phyloP scores from a whole-genome alignment of 2,113 vertebrate genomes.

The Furnarius figulus region DNA sequence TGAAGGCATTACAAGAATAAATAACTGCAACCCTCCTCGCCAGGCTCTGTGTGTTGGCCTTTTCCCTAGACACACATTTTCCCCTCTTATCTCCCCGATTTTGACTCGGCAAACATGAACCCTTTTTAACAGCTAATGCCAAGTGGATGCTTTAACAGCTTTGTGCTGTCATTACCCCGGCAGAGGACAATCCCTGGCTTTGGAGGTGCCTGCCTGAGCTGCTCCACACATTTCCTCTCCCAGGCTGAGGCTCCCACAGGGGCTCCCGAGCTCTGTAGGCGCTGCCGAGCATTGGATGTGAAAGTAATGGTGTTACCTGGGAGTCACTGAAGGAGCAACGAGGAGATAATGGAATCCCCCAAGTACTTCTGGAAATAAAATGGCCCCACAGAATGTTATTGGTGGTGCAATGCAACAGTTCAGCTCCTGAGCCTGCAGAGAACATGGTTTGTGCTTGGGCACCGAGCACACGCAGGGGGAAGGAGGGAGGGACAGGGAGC shows the following conservation, averaged over 20 bases:
- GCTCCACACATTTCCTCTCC: neutral
- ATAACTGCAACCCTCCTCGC: neutral
- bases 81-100: neutral
- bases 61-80: neutral
- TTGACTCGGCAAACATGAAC: neutral
- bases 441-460: neutral
- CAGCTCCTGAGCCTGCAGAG: neutral
- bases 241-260: neutral
- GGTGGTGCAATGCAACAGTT: fast-evolving
- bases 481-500: neutral
- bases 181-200: neutral
- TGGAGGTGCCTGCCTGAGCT: neutral
- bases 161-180: neutral
- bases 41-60: neutral
- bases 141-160: neutral
- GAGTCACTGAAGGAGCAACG: neutral
- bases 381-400: neutral
- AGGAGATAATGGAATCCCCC: neutral
- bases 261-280: neutral
- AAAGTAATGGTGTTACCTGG: neutral
- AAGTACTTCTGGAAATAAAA: neutral
- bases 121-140: neutral
- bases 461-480: neutral
- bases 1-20: neutral
- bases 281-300: neutral